A percentile compares a stretch with the other conserved stretches of the same genome.
These are phyloP conservation scores for Leucoraja erinaceus DNA, from an alignment of 2,113 vertebrate species.

Conservation along the genomic window DNA sequence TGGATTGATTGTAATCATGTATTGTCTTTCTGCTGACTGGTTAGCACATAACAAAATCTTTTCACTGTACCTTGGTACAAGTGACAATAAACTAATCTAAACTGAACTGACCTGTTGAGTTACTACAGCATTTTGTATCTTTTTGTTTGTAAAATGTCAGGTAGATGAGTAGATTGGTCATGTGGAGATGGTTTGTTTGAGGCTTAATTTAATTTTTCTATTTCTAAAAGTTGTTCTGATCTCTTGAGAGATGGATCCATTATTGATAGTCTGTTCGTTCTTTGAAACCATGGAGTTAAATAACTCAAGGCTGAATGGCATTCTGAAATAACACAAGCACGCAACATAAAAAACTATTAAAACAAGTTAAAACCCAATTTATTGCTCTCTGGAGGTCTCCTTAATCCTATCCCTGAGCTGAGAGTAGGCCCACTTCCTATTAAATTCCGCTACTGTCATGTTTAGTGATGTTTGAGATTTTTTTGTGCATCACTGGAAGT, in stretches of 20 bases:
- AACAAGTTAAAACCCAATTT: not conserved
- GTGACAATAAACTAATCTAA: too few relatives aligned
- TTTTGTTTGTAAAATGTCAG: not conserved
- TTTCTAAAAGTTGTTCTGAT: not conserved
- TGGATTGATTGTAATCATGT: too few relatives aligned
- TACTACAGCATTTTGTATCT: too few relatives aligned
- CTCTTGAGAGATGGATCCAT: not conserved
- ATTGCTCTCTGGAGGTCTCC: not conserved
- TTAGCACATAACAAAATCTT: too few relatives aligned
- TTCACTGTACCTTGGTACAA: too few relatives aligned
- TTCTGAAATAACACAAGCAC: constrained; percentile 5
- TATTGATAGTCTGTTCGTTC: not conserved
- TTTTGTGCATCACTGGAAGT: not conserved
- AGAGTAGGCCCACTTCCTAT: not conserved
- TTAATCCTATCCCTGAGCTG: not conserved
- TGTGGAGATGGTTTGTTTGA: not conserved
- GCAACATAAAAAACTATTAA: not conserved
- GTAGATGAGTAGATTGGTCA: not conserved
- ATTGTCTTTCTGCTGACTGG: too few relatives aligned
- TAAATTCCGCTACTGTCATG: constrained; percentile 8
- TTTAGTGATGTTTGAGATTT: not conserved
- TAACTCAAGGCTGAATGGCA: not conserved
- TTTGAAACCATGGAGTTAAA: not conserved
- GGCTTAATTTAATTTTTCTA: not conserved
- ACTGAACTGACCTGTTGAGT: too few relatives aligned